Evolutionary conservation across 1,140 invertebrate species (phyloP).

Genomic region (Heliconius nattereri): DNA sequence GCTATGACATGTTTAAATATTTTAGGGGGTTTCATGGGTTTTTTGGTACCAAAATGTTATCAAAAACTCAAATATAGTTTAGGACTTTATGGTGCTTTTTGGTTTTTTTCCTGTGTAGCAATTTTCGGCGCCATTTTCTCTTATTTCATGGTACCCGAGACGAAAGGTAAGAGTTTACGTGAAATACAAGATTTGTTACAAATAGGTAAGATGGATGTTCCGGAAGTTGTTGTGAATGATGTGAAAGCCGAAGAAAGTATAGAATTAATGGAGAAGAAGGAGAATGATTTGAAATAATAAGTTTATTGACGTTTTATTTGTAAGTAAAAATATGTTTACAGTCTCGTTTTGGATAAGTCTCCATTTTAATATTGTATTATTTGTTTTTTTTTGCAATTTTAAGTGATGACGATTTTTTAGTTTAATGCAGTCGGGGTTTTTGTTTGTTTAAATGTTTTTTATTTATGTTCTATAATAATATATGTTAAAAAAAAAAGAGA

Average conservation of each 20-base stretch:
- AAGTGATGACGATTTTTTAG: too few relatives aligned
- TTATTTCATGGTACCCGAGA: conserved; percentile 85
- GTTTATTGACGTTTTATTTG: background rate
- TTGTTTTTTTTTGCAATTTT: too few relatives aligned
- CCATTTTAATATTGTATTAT: too few relatives aligned
- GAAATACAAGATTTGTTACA: conserved; percentile 83
- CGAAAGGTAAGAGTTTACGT: conserved; percentile 85
- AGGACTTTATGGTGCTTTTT: conserved; percentile 79
- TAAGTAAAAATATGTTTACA: background rate
- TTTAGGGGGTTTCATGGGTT: conserved; percentile 69
- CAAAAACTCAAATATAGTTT: conserved; percentile 73
- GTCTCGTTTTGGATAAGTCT: too few relatives aligned
- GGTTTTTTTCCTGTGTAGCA: conserved; percentile 75
- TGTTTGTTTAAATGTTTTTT: too few relatives aligned
- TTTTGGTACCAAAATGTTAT: conserved; percentile 77
- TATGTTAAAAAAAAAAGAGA: too few relatives aligned
- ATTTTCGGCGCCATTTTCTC: conserved; percentile 81
- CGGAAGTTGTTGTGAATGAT: conserved; percentile 17
- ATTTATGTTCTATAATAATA: too few relatives aligned
- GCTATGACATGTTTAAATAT: conserved; percentile 75
- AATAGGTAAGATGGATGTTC: conserved; percentile 31
- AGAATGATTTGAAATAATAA: conserved; percentile 10
- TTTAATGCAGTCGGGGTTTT: too few relatives aligned
- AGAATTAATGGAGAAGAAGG: conserved; percentile 26
- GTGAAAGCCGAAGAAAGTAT: conserved; percentile 21